A percentile compares a stretch with the other conserved stretches of the same genome.
Conservation (phyloP, 2,113 vertebrate species). For the Pseudorhombus dupliciocellatus region DNA sequence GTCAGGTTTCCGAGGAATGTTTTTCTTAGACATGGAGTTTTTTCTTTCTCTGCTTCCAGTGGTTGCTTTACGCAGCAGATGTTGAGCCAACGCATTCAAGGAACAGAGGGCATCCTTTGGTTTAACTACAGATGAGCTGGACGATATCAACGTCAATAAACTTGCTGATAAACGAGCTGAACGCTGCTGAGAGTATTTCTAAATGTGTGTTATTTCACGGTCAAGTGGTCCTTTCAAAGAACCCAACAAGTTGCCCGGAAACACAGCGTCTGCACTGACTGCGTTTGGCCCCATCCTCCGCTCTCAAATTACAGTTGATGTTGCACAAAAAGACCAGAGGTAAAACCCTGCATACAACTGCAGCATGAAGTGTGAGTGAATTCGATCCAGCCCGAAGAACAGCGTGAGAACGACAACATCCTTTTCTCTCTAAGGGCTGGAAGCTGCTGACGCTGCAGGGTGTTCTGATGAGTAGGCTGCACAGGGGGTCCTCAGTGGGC, state of each 20-base stretch:
- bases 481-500: slow-evolving; percentile 39
- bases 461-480: slow-evolving; percentile 51
- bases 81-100: slow-evolving; percentile 1
- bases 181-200: neutral
- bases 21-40: neutral
- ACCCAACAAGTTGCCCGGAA: neutral
- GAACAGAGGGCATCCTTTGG: slow-evolving; percentile 5
- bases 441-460: slow-evolving; percentile 59
- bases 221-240: slow-evolving; percentile 36
- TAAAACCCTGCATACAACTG: slow-evolving; percentile 4
- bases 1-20: neutral
- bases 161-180: slow-evolving; percentile 16
- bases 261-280: slow-evolving; percentile 7
- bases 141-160: slow-evolving; percentile 11
- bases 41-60: neutral
- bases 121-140: slow-evolving; percentile 2
- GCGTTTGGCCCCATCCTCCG: neutral
- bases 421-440: slow-evolving; percentile 14
- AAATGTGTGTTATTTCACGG: slow-evolving; percentile 28
- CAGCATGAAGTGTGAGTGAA: slow-evolving; percentile 12
- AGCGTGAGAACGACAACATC: slow-evolving; percentile 31
- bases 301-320: slow-evolving; percentile 27
- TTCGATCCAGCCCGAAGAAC: slow-evolving; percentile 14
- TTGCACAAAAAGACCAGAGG: slow-evolving; percentile 16
- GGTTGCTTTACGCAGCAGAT: neutral